A percentile compares a stretch with the other conserved stretches of the same genome.
Evolutionary conservation across 2,888 invertebrate species (phyloP).

Genomic region (Halictus quadricinctus): DNA sequence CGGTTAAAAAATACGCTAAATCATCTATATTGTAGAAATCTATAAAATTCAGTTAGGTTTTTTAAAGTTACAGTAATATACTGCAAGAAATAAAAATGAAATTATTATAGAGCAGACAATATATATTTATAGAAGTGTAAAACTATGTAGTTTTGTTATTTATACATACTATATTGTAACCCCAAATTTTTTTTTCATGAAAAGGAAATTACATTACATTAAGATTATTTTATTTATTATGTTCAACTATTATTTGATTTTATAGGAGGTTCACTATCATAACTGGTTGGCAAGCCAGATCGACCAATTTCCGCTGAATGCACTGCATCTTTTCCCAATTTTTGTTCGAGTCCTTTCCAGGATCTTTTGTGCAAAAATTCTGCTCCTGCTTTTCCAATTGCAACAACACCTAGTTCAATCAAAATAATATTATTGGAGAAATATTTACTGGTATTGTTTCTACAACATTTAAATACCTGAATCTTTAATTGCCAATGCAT

Average conservation of each 20-base stretch:
- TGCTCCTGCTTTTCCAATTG: conserved; percentile 85
- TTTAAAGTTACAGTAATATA: conserved; percentile 2
- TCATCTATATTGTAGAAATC: background rate
- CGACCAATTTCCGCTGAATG: conserved; percentile 88
- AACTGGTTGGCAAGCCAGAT: conserved; percentile 89
- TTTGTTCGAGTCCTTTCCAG: conserved; percentile 94
- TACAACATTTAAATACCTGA: conserved; percentile 58
- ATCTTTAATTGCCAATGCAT: conserved; percentile 66
- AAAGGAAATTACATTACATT: background rate
- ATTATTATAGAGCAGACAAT: background rate
- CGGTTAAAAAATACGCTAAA: background rate
- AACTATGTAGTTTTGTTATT: background rate
- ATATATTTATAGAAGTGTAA: background rate
- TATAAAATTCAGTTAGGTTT: background rate
- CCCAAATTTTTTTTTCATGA: background rate
- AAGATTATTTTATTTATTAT: conserved; percentile 49
- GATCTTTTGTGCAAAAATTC: conserved; percentile 87
- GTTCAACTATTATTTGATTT: conserved; percentile 22
- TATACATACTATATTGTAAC: background rate
- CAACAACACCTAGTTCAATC: conserved; percentile 77
- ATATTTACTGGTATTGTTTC: conserved; percentile 43
- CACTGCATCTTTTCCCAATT: conserved; percentile 89
- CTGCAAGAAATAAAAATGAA: background rate
- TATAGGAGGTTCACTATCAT: conserved; percentile 84
- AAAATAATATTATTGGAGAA: conserved; percentile 18